Percentiles rank a stretch among this genome's conserved stretches.
Conservation (phyloP, 2,888 invertebrate genomes). For the Trissoscelio sp. region DNA sequence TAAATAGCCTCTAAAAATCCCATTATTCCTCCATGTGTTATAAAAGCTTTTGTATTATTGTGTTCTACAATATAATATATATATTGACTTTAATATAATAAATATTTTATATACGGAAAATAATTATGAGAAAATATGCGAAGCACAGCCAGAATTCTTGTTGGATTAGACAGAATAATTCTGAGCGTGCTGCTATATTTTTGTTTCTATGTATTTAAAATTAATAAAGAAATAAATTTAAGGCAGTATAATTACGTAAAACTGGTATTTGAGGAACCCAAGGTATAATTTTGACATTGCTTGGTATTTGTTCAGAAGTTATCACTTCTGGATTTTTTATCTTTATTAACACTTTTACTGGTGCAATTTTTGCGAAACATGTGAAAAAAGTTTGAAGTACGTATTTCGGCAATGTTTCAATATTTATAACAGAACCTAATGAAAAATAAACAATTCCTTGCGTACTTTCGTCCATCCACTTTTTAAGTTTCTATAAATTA, state of each 20-base stretch:
- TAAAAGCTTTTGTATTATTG: constrained; percentile 76
- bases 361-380: constrained; percentile 76
- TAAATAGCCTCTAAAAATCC: constrained; percentile 73
- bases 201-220: not conserved
- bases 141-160: no score
- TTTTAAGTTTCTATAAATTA: constrained; percentile 75
- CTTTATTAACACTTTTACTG: constrained; percentile 77
- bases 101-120: not conserved
- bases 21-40: constrained; percentile 76
- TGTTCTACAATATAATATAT: constrained; percentile 6
- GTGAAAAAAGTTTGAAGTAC: constrained; percentile 70
- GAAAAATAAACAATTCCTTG: constrained; percentile 78
- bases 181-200: not conserved
- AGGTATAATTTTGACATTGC: constrained; percentile 75
- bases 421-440: constrained; percentile 78
- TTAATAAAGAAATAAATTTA: not conserved
- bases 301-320: constrained; percentile 73
- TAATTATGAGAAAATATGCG: no score
- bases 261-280: constrained; percentile 78
- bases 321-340: constrained; percentile 72
- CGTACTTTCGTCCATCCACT: constrained; percentile 78
- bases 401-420: constrained; percentile 75
- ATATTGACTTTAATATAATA: not conserved
- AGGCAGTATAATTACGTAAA: constrained; percentile 69
- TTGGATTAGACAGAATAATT: no score